Percentiles rank a stretch among this genome's conserved stretches.
Conservation (phyloP, 1,140 invertebrate species). For the Papilio dardanus region DNA sequence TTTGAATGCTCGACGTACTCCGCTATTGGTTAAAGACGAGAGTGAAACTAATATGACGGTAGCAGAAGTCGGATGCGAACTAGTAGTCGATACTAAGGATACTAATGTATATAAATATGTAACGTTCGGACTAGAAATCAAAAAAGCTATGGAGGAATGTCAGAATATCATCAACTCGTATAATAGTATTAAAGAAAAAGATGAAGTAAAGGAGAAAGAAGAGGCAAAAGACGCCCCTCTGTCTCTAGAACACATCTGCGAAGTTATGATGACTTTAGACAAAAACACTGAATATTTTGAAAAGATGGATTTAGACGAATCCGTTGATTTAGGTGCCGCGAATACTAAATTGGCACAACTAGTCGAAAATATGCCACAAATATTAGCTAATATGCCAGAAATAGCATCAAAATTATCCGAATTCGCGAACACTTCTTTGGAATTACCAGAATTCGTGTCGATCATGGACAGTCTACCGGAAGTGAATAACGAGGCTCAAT, state of each 20-base stretch:
- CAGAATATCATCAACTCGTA: constrained; percentile 77
- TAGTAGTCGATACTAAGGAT: constrained; percentile 48
- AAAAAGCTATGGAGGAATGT: constrained; percentile 77
- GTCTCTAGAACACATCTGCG: constrained; percentile 71
- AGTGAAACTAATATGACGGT: constrained; percentile 42
- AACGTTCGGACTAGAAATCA: constrained; percentile 72
- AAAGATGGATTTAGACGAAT: constrained; percentile 63
- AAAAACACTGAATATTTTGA: constrained; percentile 69
- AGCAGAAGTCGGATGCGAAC: constrained; percentile 36
- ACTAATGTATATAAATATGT: constrained; percentile 68
- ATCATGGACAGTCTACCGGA: constrained; percentile 71
- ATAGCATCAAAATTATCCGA: constrained; percentile 71
- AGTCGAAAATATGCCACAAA: constrained; percentile 75
- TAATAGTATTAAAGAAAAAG: constrained; percentile 54
- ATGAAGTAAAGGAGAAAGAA: constrained; percentile 52
- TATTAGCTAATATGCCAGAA: constrained; percentile 76
- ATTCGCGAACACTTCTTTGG: constrained; percentile 68
- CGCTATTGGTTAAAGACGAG: constrained; percentile 49
- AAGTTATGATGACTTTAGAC: constrained; percentile 73
- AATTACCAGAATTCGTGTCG: constrained; percentile 72
- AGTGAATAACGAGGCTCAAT: constrained; percentile 67
- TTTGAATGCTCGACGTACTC: constrained; percentile 49
- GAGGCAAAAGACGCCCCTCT: constrained; percentile 52
- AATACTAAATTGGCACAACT: constrained; percentile 67
- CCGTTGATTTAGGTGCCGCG: constrained; percentile 54